Evolutionary conservation across 2,888 invertebrate genomes (phyloP).

Genomic region (Strigamia maritima): DNA sequence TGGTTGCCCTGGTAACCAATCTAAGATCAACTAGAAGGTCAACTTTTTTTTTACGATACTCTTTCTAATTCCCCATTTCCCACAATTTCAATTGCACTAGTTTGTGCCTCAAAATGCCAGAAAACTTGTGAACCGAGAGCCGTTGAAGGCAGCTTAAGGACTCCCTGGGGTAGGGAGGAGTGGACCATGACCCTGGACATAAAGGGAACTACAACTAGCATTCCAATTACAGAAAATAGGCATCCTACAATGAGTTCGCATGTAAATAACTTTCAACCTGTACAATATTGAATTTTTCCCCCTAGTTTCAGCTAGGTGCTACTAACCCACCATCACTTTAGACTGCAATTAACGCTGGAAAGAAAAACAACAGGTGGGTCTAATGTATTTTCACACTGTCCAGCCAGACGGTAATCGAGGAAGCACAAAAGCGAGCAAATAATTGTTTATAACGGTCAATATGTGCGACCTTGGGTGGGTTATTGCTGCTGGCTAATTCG

Average conservation of each 20-base stretch:
- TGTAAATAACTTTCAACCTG: background rate
- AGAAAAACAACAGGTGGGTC: constrained; percentile 15
- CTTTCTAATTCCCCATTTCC: background rate
- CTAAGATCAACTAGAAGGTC: background rate
- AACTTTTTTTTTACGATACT: background rate
- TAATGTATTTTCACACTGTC: constrained; percentile 12
- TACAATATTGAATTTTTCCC: background rate
- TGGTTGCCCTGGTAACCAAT: background rate
- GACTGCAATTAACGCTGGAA: background rate
- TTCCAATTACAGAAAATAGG: constrained; percentile 8
- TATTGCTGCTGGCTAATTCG: background rate
- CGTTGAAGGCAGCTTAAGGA: constrained; percentile 22
- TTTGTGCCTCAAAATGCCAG: background rate
- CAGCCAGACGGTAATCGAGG: background rate
- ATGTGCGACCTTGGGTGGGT: too few species aligned
- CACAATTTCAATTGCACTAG: background rate
- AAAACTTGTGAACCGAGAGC: background rate
- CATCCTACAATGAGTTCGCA: background rate
- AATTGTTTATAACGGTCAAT: too few species aligned
- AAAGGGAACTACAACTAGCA: background rate
- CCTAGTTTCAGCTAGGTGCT: background rate
- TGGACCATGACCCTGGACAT: constrained; percentile 13
- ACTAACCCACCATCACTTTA: background rate
- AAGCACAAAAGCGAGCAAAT: background rate
- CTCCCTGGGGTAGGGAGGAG: background rate